phyloP scores from a whole-genome alignment of 2,113 vertebrate genomes.

The Megaleporinus macrocephalus region DNA sequence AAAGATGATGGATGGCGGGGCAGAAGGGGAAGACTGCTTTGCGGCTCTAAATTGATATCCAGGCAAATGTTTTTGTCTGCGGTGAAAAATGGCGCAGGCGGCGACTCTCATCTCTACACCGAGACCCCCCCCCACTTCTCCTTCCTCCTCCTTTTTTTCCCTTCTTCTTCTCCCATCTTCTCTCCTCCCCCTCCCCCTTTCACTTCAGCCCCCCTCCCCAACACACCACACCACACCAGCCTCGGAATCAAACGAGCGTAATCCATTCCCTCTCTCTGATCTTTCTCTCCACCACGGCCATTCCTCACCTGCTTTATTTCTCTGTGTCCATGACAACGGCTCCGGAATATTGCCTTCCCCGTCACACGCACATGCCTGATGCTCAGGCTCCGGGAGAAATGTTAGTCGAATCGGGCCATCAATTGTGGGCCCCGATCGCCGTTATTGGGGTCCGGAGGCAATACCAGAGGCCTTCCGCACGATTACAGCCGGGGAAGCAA shows the following conservation, averaged over 20 bases:
- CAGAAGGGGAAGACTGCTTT: conserved; percentile 90
- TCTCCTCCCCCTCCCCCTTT: not conserved
- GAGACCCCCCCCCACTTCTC: conserved; percentile 50
- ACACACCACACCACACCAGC: too few relatives aligned
- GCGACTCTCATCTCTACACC: conserved; percentile 80
- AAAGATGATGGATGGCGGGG: conserved; percentile 98
- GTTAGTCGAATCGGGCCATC: conserved; percentile 10
- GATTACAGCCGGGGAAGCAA: not conserved
- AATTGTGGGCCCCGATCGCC: not conserved
- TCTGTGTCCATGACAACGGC: conserved; percentile 65
- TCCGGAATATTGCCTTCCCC: conserved; percentile 58
- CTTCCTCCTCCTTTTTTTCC: not conserved
- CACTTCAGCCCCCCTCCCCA: conserved; percentile 6
- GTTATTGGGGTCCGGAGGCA: conserved; percentile 36
- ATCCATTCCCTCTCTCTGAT: conserved; percentile 49
- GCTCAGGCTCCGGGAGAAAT: conserved; percentile 11
- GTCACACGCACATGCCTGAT: conserved; percentile 34
- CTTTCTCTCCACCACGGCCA: conserved; percentile 52
- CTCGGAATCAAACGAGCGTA: conserved; percentile 64
- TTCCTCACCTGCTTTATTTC: conserved; percentile 62
- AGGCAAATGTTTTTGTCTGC: conserved; percentile 99
- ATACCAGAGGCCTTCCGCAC: not conserved
- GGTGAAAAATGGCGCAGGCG: conserved; percentile 96
- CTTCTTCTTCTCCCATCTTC: conserved; percentile 8
- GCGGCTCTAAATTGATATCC: conserved; percentile 93